phyloP scores from a whole-genome alignment of 2,888 invertebrate species.

The Idaea biselata region DNA sequence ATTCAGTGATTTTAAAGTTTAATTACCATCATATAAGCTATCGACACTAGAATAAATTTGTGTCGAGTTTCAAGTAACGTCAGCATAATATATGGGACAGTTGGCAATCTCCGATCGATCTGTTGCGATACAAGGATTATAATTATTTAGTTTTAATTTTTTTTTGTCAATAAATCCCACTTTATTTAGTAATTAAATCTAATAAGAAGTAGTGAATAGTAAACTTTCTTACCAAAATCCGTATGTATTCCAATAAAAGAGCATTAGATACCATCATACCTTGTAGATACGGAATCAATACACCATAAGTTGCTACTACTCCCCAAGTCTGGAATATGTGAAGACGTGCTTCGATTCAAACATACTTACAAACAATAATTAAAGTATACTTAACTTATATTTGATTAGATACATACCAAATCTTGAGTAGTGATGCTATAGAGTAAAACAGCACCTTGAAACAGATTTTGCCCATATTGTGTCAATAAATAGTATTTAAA shows the following conservation, averaged over 20 bases:
- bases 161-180: no score
- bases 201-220: background rate
- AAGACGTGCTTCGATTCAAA: no score
- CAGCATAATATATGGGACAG: no score
- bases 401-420: background rate
- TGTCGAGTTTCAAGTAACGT: no score
- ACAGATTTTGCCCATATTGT: background rate
- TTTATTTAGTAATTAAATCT: background rate
- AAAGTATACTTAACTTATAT: no score
- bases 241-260: conserved; percentile 39
- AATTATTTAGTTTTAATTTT: no score
- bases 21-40: no score
- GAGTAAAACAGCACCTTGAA: background rate
- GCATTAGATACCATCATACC: conserved; percentile 39
- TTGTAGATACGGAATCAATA: conserved; percentile 31
- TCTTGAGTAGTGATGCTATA: background rate
- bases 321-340: conserved; percentile 27
- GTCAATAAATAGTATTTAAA: background rate
- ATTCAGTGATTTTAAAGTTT: no score
- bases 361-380: no score
- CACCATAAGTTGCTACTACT: conserved; percentile 20
- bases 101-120: no score
- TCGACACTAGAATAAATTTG: no score
- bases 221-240: conserved; percentile 22
- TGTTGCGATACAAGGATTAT: no score